Percentiles rank a stretch among this genome's conserved stretches.
Conservation (phyloP, 2,888 invertebrate genomes). For the Lasioglossum oenotherae region DNA sequence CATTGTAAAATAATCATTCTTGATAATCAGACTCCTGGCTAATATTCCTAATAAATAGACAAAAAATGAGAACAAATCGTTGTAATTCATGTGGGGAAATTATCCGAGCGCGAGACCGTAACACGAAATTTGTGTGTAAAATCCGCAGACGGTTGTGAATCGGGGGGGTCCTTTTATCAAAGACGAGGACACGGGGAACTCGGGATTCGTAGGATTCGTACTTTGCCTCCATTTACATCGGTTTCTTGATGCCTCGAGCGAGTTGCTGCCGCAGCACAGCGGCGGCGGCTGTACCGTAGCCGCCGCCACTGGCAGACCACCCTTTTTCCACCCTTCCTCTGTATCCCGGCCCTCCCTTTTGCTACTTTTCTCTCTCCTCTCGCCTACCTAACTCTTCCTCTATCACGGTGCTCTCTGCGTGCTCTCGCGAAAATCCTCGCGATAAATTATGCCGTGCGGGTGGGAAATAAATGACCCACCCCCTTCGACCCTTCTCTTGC, state of each 20-base stretch:
- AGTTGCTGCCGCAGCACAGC: slow-evolving; percentile 67
- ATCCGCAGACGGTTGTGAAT: slow-evolving; percentile 48
- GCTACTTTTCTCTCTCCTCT: slow-evolving; percentile 69
- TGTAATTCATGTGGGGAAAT: not conserved
- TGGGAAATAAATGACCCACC: slow-evolving; percentile 84
- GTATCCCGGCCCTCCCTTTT: slow-evolving; percentile 56
- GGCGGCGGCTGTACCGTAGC: slow-evolving; percentile 31
- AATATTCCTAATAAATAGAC: not conserved
- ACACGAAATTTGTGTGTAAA: slow-evolving; percentile 41
- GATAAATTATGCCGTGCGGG: slow-evolving; percentile 84
- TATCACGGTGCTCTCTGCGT: slow-evolving; percentile 79
- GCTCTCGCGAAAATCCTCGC: slow-evolving; percentile 85
- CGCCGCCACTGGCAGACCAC: slow-evolving; percentile 52
- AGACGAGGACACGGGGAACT: slow-evolving; percentile 52
- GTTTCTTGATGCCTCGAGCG: slow-evolving; percentile 73
- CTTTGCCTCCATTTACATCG: slow-evolving; percentile 69
- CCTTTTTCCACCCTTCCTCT: slow-evolving; percentile 66
- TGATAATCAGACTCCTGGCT: not conserved
- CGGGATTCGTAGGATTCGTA: slow-evolving; percentile 65
- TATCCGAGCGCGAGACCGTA: slow-evolving; percentile 16
- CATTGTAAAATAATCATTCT: not conserved
- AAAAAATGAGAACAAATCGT: not conserved
- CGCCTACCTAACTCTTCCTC: slow-evolving; percentile 70
- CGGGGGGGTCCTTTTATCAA: slow-evolving; percentile 58
- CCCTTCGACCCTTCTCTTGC: slow-evolving; percentile 76